A percentile compares a stretch with the other conserved stretches of the same genome.
phyloP scores from a whole-genome alignment of 2,797 vertebrate genomes.

The Triplophysa yarkandensis region DNA sequence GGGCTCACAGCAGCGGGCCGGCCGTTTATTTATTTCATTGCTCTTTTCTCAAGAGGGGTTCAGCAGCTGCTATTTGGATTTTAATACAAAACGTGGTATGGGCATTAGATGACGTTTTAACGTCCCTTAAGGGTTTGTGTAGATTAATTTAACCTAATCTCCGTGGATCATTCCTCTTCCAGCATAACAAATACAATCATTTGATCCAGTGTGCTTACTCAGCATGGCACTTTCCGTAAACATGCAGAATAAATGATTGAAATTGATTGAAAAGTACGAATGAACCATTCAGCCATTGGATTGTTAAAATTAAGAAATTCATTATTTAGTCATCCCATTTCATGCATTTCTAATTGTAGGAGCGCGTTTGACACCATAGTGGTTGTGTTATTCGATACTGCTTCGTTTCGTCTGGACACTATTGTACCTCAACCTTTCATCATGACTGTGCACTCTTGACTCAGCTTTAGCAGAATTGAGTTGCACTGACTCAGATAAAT shows the following conservation, averaged over 20 bases:
- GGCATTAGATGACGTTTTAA: conserved; percentile 7
- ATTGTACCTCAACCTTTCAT: conserved; percentile 3
- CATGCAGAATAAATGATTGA: not conserved
- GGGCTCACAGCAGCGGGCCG: conserved; percentile 58
- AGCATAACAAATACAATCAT: conserved; percentile 1
- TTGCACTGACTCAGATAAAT: conserved; percentile 12
- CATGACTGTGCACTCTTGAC: not conserved
- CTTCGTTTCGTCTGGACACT: not conserved
- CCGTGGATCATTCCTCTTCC: conserved; percentile 18
- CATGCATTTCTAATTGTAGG: not conserved
- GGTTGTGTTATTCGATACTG: not conserved
- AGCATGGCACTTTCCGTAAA: not conserved
- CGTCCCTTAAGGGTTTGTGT: not conserved
- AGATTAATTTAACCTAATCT: conserved; percentile 36
- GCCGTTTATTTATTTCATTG: conserved; percentile 49
- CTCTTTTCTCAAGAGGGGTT: conserved; percentile 40
- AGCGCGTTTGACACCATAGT: not conserved
- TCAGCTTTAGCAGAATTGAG: not conserved
- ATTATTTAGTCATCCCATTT: conserved; percentile 19
- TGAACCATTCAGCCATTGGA: not conserved
- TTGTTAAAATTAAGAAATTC: conserved; percentile 10
- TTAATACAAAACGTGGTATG: conserved; percentile 45
- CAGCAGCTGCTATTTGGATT: conserved; percentile 44
- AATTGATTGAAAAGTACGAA: not conserved
- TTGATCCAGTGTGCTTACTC: not conserved